Evolutionary conservation across 2,113 vertebrate species (phyloP).

Genomic region (Scomber japonicus): DNA sequence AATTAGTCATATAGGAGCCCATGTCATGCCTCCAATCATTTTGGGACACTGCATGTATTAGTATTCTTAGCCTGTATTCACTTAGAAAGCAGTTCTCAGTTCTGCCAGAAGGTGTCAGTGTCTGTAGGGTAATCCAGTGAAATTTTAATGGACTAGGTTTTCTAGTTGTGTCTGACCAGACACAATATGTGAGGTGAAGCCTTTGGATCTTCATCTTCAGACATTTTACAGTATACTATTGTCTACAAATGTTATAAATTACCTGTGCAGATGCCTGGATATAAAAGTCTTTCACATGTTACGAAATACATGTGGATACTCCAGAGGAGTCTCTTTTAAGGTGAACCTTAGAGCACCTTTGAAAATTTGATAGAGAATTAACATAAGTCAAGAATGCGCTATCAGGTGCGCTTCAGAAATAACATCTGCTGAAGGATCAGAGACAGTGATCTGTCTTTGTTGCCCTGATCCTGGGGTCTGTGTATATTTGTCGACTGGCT

Average conservation of each 20-base stretch:
- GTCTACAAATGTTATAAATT: background rate
- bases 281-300: background rate
- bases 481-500: slow-evolving; percentile 74
- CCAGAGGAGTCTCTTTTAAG: background rate
- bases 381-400: background rate
- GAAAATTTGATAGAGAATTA: background rate
- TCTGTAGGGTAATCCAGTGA: slow-evolving; percentile 45
- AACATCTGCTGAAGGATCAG: slow-evolving; percentile 54
- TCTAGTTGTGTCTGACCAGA: background rate
- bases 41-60: background rate
- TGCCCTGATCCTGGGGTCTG: slow-evolving; percentile 57
- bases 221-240: background rate
- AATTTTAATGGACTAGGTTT: background rate
- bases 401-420: slow-evolving; percentile 41
- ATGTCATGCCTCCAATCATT: background rate
- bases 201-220: background rate
- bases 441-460: slow-evolving; percentile 51
- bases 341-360: background rate
- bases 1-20: background rate
- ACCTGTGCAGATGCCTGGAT: background rate
- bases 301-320: no score
- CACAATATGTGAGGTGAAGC: background rate
- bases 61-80: background rate
- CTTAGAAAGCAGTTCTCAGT: slow-evolving; percentile 39
- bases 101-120: slow-evolving; percentile 80